Percentiles rank a stretch among this genome's conserved stretches.
phyloP scores from a whole-genome alignment of 2,797 vertebrate genomes.

The Erethizon dorsatum region DNA sequence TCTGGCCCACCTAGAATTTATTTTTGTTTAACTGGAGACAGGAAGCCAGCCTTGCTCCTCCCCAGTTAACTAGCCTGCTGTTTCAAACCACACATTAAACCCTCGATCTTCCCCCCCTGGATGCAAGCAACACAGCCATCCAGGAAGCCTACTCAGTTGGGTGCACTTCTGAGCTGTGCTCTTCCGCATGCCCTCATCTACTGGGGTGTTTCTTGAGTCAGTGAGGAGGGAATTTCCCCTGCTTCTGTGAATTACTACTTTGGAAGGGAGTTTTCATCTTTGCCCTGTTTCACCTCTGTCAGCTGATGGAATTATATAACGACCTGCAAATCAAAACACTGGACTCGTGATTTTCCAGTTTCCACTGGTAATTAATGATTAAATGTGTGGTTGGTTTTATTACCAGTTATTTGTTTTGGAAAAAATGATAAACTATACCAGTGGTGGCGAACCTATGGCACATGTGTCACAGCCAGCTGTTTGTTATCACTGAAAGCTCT shows the following conservation, averaged over 20 bases:
- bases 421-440: constrained; percentile 47
- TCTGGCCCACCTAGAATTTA: not conserved
- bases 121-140: not conserved
- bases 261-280: not conserved
- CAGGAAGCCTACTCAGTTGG: not conserved
- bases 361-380: not conserved
- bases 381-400: constrained; percentile 25
- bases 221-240: not conserved
- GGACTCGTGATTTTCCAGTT: not conserved
- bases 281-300: not conserved
- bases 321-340: not conserved
- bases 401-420: constrained; percentile 18
- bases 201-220: not conserved
- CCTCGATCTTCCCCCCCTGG: not conserved
- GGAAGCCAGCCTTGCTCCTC: not conserved
- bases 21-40: not conserved
- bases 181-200: not conserved
- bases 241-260: constrained; percentile 38
- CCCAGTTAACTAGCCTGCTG: not conserved
- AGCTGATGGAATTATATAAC: not conserved
- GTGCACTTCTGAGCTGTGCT: not conserved
- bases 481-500: not conserved
- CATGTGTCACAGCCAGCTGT: not conserved
- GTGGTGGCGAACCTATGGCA: not conserved
- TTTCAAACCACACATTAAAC: not conserved